Evolutionary conservation across 2,888 invertebrate genomes (phyloP).

Genomic region (Brachynemurus nebulosus): DNA sequence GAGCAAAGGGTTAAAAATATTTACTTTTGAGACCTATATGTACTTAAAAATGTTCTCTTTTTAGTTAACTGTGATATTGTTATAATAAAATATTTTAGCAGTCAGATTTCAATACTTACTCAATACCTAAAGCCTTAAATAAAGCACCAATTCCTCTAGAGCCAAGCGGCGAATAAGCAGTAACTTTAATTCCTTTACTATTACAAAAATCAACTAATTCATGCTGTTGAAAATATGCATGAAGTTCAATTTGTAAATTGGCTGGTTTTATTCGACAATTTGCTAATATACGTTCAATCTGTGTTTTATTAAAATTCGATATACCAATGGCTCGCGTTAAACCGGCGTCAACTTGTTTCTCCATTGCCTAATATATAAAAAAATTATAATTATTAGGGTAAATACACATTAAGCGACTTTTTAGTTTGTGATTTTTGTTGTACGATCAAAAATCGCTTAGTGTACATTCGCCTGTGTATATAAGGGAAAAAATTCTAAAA

Average conservation of each 20-base stretch:
- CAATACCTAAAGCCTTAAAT: slow-evolving; percentile 22
- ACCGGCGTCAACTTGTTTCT: slow-evolving; percentile 52
- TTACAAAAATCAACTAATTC: slow-evolving; percentile 32
- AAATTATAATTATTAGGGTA: too few species aligned
- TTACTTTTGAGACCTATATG: too few species aligned
- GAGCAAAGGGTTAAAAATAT: too few species aligned
- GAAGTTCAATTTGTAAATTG: slow-evolving; percentile 54
- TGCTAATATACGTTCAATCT: slow-evolving; percentile 50
- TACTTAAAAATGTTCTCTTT: too few species aligned
- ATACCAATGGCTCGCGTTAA: slow-evolving; percentile 65
- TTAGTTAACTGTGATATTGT: too few species aligned
- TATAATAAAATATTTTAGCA: neutral
- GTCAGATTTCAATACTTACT: neutral
- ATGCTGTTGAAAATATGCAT: slow-evolving; percentile 35
- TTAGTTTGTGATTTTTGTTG: too few species aligned
- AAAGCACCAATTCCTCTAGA: slow-evolving; percentile 29
- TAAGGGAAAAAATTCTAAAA: too few species aligned
- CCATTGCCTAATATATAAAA: slow-evolving; percentile 38
- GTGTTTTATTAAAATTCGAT: slow-evolving; percentile 67
- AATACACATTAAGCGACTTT: too few species aligned
- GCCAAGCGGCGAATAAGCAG: slow-evolving; percentile 38
- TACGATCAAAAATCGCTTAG: too few species aligned
- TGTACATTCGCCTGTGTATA: too few species aligned
- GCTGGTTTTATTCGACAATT: slow-evolving; percentile 47
- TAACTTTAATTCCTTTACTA: slow-evolving; percentile 30